Evolutionary conservation across 2,113 vertebrate species (phyloP), one percentile per base, ranked within the genome.

Genomic region (Hystrix cristata): DNA sequence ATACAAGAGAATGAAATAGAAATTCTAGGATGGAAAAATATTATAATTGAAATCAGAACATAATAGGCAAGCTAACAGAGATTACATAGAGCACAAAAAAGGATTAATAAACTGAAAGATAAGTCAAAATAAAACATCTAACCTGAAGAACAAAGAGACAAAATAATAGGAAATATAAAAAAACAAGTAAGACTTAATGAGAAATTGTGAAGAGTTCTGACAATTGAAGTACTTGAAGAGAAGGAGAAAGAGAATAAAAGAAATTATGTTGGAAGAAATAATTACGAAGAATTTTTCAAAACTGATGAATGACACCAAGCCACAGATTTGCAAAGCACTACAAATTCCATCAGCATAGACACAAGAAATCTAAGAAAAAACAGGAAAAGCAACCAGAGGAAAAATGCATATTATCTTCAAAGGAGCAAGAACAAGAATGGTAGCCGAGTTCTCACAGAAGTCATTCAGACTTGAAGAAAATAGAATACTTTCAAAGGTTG

Each of bases 401-500:
- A 53, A 72, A 65, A 91, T 46, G 11, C 7, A 15, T 67, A n/a
- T 74, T 85, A 48, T 60, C 51, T 97, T 93, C 94, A 91, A 88
- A 96, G 78, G 53, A 57, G 6, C 12, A 57, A 60, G 5, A 79
- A 16, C 55, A 81, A 74, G 59, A 80, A 93, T 55, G 67, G 18
- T 0, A 27, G 51, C 59, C 69, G n/a, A 76, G 76, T 46, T 84
- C 62, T 60, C 60, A 48, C 11, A 84, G 46, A 85, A 84, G 21
- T 84, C 62, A 90, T 38, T 74, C 71, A 90, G 21, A 55, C 57
- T 8, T 55, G 29, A 92, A 92, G n/a, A 96, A 96, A 91, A 84
- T 83, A 27, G n/a, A 89, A 79, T 43, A 18, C 11, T 10, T 93
- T 97, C 85, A 92, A 92, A 96, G 64, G 78, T 48, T 82, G 84